A percentile compares a stretch with the other conserved stretches of the same genome.
phyloP scores from a whole-genome alignment of 2,888 invertebrate genomes.

The Andrena minutula region DNA sequence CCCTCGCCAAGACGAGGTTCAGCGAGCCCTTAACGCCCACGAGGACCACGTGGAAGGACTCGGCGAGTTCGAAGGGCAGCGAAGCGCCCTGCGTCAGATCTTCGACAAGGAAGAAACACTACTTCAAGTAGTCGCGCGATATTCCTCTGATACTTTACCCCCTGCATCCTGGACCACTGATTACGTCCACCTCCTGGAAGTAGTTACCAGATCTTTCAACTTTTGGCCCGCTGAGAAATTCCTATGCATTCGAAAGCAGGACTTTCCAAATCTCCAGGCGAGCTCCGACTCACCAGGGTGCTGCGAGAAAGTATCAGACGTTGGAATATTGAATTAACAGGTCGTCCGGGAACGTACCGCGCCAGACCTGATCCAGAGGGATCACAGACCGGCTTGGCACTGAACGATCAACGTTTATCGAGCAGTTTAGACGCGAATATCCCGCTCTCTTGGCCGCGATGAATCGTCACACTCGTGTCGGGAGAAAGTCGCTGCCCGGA shows the following conservation, averaged over 20 bases:
- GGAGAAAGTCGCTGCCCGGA: slow-evolving; percentile 67
- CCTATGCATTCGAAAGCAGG: slow-evolving; percentile 27
- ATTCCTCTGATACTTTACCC: not conserved
- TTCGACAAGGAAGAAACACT: slow-evolving; percentile 77
- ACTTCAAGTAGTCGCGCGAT: slow-evolving; percentile 65
- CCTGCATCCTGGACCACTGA: not conserved
- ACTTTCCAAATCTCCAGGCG: slow-evolving; percentile 13
- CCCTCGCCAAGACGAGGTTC: slow-evolving; percentile 67
- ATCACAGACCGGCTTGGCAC: not conserved
- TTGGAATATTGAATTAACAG: not conserved
- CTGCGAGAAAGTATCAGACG: not conserved
- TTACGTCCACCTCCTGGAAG: not conserved
- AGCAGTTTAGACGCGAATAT: slow-evolving; percentile 39
- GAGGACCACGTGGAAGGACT: slow-evolving; percentile 67
- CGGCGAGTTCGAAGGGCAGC: slow-evolving; percentile 42
- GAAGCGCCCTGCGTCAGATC: slow-evolving; percentile 76
- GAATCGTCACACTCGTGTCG: slow-evolving; percentile 66
- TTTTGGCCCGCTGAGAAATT: not conserved
- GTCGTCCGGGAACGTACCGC: not conserved
- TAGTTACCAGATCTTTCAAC: not conserved
- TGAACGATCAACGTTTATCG: slow-evolving; percentile 39
- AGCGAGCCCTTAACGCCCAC: slow-evolving; percentile 57
- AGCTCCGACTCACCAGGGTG: not conserved
- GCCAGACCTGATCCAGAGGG: not conserved
- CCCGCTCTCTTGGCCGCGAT: slow-evolving; percentile 31